Conservation (phyloP, 2,888 invertebrate species). For the Rotaria macrura region DNA sequence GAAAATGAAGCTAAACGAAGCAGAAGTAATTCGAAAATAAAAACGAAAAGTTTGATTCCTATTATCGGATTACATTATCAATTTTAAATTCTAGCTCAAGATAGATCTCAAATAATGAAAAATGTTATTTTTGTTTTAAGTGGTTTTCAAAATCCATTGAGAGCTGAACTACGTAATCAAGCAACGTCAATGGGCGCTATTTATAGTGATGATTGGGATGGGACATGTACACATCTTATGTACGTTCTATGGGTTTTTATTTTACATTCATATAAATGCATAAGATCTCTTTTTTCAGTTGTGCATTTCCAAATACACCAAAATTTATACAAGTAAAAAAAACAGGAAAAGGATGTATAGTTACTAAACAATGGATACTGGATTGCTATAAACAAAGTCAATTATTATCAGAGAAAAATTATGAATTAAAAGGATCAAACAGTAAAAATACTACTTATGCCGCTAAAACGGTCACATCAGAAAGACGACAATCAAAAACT, state of each 20-base stretch:
- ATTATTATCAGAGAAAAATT: slow-evolving; percentile 22
- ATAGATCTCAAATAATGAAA: slow-evolving; percentile 47
- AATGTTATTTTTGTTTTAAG: slow-evolving; percentile 70
- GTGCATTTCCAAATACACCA: slow-evolving; percentile 77
- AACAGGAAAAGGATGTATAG: slow-evolving; percentile 21
- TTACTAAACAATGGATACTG: slow-evolving; percentile 31
- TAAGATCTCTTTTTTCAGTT: too few species aligned
- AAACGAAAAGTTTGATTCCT: too few species aligned
- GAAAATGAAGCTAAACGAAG: not conserved
- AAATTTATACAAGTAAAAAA: slow-evolving; percentile 51
- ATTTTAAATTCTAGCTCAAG: not conserved
- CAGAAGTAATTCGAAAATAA: not conserved
- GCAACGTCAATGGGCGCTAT: slow-evolving; percentile 68
- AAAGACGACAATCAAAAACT: slow-evolving; percentile 18
- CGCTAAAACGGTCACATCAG: too few species aligned
- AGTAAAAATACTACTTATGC: not conserved
- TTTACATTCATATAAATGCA: too few species aligned
- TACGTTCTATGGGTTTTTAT: slow-evolving; percentile 51
- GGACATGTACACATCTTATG: slow-evolving; percentile 71
- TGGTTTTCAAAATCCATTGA: slow-evolving; percentile 72
- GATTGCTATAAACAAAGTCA: slow-evolving; percentile 27
- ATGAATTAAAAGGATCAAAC: not conserved
- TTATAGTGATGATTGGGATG: slow-evolving; percentile 66
- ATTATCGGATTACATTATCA: not conserved
- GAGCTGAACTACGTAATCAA: slow-evolving; percentile 60